Evolutionary conservation across 2,888 invertebrate genomes (phyloP), one percentile per base, ranked within the genome.

Genomic region (Phyto melanocephala): DNA sequence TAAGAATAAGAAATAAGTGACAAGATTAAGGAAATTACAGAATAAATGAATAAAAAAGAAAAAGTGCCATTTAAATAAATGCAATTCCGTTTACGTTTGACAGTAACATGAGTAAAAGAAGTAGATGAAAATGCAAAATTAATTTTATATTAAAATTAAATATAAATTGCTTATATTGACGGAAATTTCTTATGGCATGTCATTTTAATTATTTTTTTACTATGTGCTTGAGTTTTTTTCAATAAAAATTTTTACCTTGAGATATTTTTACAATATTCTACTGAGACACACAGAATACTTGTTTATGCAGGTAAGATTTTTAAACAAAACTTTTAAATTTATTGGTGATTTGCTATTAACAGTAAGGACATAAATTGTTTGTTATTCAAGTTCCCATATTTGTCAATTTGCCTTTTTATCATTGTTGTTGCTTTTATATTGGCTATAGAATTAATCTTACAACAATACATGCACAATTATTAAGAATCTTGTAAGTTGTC

Each of bases 1-100:
- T 71, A 54, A 56, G 40, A 60, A 68, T 52, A 70, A 75, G 60
- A 60, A 56, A 50, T 54, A 75, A 65, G 67, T 82, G 75, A 79
- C 82, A 79, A 62, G 60, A 79, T 79, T 82, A 76, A 65, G 72
- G 56, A 81, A 70, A 67, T 70, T 70, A 35, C 47, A 40, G 3
- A 65, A 52, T 17, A 42, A 20, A 72, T 47, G 45, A 47, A 42
- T 54, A 10, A 60, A 56, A 13, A 13, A 56, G 58, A 22, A 20
- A n/a, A 42, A 13, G 24, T 15, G 56, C 70, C 45, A 70, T 47
- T 67, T 75, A 60, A 47, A 37, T 68, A 81, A 77, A 47, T 81
- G 77, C 74, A 81, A 68, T 81, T 71, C 65, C 58, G 28, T 67
- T 75, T 62, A 67, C 70, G 65, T 82, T 79, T 76, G 82, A 78